Evolutionary conservation across 2,113 vertebrate genomes (phyloP), one percentile per base, ranked within the genome.

Genomic region (Ailuropoda melanoleuca): DNA sequence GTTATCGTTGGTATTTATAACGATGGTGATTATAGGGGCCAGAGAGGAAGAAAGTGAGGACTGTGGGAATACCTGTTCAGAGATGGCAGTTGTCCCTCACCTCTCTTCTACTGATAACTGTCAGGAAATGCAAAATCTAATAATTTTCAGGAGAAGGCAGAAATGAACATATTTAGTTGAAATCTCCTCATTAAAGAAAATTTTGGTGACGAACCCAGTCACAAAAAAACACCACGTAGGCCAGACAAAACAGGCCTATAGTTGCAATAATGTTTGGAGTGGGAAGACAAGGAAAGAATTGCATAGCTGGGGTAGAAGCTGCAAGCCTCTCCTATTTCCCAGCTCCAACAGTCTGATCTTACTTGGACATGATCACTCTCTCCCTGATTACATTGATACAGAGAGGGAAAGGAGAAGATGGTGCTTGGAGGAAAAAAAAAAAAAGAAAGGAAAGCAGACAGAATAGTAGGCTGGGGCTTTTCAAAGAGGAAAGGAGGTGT

Each of bases 61-160:
- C 64, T 68, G 8, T 68, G 66, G 66, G 17, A 68, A 37, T 8
- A 19, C 37, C 34, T 37, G 17, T 68, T 37, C 8, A 29, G 48
- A 29, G 8, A 74, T 53, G 58, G 50, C 81, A 58, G 4, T 17
- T 39, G 19, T 50, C 39, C 37, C 48, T 88, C 64, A 46, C 24
- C 34, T 93, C 18, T 70, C 4, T 74, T 68, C 26, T 90, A 3
- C n/a, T 78, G 58, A 39, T 86, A 92, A 60, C 50, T 31, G 8
- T 78, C 24, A 31, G 34, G 37, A 37, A 90, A 80, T 74, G 56
- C 34, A 29, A 92, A 88, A 84, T 72, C 60, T 64, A 62, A 23
- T 74, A 9, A 62, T 72, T 95, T 93, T 64, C 26, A 88, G 91
- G 50, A 91, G 46, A 95, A 93, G 23, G 24, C 37, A 95, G 82